Conservation (phyloP, 1,140 invertebrate genomes). For the Gryllus bimaculatus region DNA sequence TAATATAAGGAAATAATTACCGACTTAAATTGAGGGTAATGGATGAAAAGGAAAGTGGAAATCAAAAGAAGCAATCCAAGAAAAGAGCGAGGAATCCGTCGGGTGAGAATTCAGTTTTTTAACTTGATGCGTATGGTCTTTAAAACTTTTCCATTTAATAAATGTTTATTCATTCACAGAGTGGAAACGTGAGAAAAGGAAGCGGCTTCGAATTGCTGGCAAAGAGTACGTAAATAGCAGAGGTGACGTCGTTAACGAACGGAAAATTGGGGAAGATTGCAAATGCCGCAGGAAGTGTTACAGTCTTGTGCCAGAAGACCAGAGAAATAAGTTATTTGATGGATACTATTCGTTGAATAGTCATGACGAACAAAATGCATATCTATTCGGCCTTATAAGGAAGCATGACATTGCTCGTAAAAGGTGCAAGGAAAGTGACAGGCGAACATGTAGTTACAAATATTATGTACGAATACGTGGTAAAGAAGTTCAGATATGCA, state of each 20-base stretch:
- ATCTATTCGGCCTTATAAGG: constrained; percentile 45
- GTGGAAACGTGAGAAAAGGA: constrained; percentile 49
- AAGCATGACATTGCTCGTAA: constrained; percentile 45
- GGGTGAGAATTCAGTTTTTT: background rate
- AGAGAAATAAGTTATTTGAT: constrained; percentile 42
- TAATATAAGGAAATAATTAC: too few relatives aligned
- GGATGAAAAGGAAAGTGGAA: constrained; percentile 15
- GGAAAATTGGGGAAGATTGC: constrained; percentile 42
- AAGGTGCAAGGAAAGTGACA: constrained; percentile 38
- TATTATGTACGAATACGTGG: constrained; percentile 44
- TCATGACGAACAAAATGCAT: constrained; percentile 48
- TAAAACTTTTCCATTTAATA: background rate
- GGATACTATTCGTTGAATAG: constrained; percentile 46
- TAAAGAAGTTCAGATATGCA: constrained; percentile 44
- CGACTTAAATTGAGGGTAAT: background rate
- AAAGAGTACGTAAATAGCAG: constrained; percentile 45
- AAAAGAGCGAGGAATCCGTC: constrained; percentile 17
- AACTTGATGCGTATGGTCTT: background rate
- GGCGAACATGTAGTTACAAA: constrained; percentile 45
- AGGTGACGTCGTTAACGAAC: constrained; percentile 41
- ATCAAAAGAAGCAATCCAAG: constrained; percentile 14
- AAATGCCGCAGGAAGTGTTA: constrained; percentile 43
- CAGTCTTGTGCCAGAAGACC: constrained; percentile 39
- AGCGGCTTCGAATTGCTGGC: constrained; percentile 42
- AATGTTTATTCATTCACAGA: constrained; percentile 28